These are phyloP conservation scores for Morpho helenor DNA, from an alignment of 2,888 invertebrate species.

Conservation along the genomic window DNA sequence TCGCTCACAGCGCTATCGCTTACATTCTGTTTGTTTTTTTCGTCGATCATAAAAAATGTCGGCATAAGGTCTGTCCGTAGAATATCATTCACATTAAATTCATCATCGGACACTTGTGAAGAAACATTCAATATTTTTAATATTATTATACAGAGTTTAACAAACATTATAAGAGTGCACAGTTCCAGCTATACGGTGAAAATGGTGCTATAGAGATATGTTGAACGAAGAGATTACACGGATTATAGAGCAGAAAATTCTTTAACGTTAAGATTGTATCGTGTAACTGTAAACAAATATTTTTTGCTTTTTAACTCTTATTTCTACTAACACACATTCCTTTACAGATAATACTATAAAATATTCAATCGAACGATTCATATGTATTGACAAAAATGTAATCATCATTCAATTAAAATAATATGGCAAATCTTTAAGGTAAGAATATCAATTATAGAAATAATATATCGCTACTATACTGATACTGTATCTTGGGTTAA, in stretches of 20 bases:
- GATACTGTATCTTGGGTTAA: too few relatives aligned
- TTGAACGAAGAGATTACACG: slow-evolving; percentile 45
- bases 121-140: slow-evolving; percentile 17
- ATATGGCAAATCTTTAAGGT: too few relatives aligned
- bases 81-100: slow-evolving; percentile 82
- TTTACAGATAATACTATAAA: too few relatives aligned
- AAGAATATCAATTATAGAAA: too few relatives aligned
- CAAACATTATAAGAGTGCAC: slow-evolving; percentile 9
- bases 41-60: slow-evolving; percentile 77
- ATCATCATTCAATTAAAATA: too few relatives aligned
- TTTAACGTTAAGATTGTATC: slow-evolving; percentile 44
- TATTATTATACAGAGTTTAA: slow-evolving; percentile 10
- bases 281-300: slow-evolving; percentile 1
- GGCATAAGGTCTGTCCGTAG: slow-evolving; percentile 85
- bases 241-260: slow-evolving; percentile 69
- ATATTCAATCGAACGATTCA: too few relatives aligned
- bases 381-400: too few relatives aligned
- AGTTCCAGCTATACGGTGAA: slow-evolving; percentile 3
- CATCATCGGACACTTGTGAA: slow-evolving; percentile 47
- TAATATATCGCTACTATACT: too few relatives aligned
- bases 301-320: too few relatives aligned
- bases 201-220: slow-evolving; percentile 2
- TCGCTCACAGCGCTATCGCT: slow-evolving; percentile 27
- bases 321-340: too few relatives aligned
- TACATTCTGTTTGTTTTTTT: slow-evolving; percentile 32